Conservation (phyloP, 2,888 invertebrate genomes). For the Pseudeuparius sepicola region DNA sequence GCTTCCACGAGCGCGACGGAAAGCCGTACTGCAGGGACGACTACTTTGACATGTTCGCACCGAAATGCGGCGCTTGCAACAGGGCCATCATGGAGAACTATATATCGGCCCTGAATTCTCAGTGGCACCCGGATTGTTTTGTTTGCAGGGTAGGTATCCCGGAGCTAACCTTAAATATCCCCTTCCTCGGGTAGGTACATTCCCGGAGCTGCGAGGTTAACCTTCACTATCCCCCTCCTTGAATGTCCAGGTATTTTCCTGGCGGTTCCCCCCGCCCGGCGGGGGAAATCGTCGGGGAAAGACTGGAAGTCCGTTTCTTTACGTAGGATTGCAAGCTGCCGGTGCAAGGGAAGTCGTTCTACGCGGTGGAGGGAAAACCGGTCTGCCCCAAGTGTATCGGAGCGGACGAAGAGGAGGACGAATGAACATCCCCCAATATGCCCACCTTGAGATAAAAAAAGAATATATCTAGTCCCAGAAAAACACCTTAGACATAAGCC, state of each 20-base stretch:
- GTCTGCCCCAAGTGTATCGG: conserved; percentile 92
- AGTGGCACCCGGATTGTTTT: conserved; percentile 99
- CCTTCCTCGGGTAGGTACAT: too few relatives aligned
- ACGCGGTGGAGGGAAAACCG: conserved; percentile 93
- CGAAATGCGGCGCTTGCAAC: conserved; percentile 93
- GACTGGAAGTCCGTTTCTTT: too few relatives aligned
- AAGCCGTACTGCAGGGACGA: conserved; percentile 94
- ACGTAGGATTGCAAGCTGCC: conserved; percentile 85
- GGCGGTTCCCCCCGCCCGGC: too few relatives aligned
- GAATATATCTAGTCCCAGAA: too few relatives aligned
- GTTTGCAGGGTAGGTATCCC: conserved; percentile 84
- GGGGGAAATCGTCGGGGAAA: too few relatives aligned
- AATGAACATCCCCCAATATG: conserved; percentile 35
- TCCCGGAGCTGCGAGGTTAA: too few relatives aligned
- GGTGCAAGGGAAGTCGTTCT: conserved; percentile 92
- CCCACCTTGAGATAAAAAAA: conserved; percentile 34
- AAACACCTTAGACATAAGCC: too few relatives aligned
- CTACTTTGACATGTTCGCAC: conserved; percentile 96
- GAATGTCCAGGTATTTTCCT: too few relatives aligned
- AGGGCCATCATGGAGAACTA: conserved; percentile 97
- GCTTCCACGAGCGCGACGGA: conserved; percentile 94
- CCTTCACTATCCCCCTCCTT: too few relatives aligned
- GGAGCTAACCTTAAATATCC: too few relatives aligned
- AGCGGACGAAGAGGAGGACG: conserved; percentile 73
- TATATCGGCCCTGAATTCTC: conserved; percentile 92